Evolutionary conservation across 37 sponge, comb jelly and placozoan species (phyloP).

Genomic region (Geodia barretti): DNA sequence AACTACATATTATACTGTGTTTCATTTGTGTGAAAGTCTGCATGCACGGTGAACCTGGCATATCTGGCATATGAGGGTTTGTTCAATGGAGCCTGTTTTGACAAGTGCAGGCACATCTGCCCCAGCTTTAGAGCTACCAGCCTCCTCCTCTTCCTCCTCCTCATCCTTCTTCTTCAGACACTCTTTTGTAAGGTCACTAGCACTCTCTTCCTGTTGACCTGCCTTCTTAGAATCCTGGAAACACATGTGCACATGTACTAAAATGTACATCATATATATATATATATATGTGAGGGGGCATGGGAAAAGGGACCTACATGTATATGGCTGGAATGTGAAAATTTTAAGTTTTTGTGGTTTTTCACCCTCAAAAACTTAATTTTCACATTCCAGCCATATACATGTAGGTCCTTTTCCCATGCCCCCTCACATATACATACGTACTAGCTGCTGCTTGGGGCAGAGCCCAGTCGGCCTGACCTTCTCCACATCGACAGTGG

Average conservation of each 20-base stretch:
- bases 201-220: too few relatives aligned
- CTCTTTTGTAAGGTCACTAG: too few relatives aligned
- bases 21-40: too few relatives aligned
- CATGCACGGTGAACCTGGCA: constrained; percentile 70
- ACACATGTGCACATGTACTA: too few relatives aligned
- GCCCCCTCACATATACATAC: not conserved
- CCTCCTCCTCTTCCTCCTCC: constrained; percentile 1
- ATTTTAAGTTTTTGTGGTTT: too few relatives aligned
- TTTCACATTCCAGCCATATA: constrained; percentile 6
- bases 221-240: too few relatives aligned
- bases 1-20: too few relatives aligned
- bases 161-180: too few relatives aligned
- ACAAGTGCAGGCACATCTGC: not conserved
- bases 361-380: not conserved
- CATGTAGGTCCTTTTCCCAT: not conserved
- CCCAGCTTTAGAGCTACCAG: not conserved
- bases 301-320: too few relatives aligned
- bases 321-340: too few relatives aligned
- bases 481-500: not conserved
- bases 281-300: too few relatives aligned
- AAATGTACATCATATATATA: too few relatives aligned
- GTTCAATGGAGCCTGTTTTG: constrained; percentile 67
- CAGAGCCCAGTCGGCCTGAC: not conserved
- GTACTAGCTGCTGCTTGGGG: not conserved
- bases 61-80: constrained; percentile 79